Evolutionary conservation across 2,113 vertebrate genomes (phyloP).

Genomic region (Microtus richardsoni): DNA sequence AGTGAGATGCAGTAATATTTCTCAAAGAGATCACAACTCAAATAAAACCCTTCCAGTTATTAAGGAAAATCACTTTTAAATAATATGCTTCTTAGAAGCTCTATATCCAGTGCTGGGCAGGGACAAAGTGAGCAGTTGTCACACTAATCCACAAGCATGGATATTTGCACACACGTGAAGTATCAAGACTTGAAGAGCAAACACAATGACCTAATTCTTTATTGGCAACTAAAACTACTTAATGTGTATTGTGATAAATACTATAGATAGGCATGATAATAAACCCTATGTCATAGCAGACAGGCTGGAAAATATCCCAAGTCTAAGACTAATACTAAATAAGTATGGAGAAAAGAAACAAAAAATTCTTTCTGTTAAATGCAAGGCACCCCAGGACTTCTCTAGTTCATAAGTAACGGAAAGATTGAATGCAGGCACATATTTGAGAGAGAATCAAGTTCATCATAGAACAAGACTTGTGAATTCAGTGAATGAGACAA

Average conservation of each 20-base stretch:
- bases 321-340: not conserved
- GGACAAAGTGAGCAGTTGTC: not conserved
- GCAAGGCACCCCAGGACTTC: not conserved
- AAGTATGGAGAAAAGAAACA: not conserved
- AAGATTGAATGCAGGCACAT: not conserved
- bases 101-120: not conserved
- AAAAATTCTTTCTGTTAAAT: not conserved
- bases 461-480: not conserved
- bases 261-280: not conserved
- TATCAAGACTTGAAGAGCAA: not conserved
- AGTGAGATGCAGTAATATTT: slow-evolving; percentile 68
- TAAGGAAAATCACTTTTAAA: slow-evolving; percentile 2
- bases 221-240: not conserved
- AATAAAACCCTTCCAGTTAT: not conserved
- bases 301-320: not conserved
- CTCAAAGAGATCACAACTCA: slow-evolving; percentile 26
- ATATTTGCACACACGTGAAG: not conserved
- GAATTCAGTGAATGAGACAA: not conserved
- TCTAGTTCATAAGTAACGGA: not conserved
- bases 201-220: not conserved
- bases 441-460: slow-evolving; percentile 19
- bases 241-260: not conserved
- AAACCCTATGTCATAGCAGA: not conserved
- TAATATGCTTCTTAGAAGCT: not conserved
- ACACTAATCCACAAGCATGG: not conserved